Percentiles rank a stretch among this genome's conserved stretches.
Conservation (phyloP, 1,140 invertebrate species). For the Lepidotrigona ventralis region DNA sequence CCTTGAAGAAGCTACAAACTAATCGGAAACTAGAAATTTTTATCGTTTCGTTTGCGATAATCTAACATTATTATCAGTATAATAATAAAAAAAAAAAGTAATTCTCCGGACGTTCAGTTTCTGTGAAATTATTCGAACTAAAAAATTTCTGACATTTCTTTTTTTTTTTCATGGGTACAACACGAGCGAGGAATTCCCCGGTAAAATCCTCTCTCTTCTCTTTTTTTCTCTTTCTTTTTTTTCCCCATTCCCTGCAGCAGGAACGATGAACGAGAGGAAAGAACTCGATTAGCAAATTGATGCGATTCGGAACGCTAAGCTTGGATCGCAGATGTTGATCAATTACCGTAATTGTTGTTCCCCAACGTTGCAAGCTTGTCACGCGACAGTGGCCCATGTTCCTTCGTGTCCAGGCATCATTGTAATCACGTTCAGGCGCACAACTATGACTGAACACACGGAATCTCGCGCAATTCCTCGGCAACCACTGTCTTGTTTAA, state of each 20-base stretch:
- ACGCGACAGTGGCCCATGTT: constrained; percentile 36
- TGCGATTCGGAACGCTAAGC: constrained; percentile 13
- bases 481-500: background rate
- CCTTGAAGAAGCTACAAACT: no score
- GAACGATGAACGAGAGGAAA: background rate
- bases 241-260: background rate
- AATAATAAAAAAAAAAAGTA: no score
- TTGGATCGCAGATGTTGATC: constrained; percentile 58
- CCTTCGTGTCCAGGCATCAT: constrained; percentile 27
- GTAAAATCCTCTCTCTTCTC: background rate
- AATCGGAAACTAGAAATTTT: no score
- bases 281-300: constrained; percentile 61
- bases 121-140: no score
- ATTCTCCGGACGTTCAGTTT: no score
- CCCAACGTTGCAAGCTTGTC: constrained; percentile 29
- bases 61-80: no score
- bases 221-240: background rate
- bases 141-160: no score
- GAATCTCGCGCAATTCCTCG: background rate
- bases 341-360: constrained; percentile 59
- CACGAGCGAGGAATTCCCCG: background rate
- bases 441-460: background rate
- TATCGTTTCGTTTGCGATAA: no score
- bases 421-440: constrained; percentile 51
- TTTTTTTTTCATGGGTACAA: background rate